A percentile compares a stretch with the other conserved stretches of the same genome.
phyloP scores from a whole-genome alignment of 2,113 vertebrate species.

The Lycaon pictus region DNA sequence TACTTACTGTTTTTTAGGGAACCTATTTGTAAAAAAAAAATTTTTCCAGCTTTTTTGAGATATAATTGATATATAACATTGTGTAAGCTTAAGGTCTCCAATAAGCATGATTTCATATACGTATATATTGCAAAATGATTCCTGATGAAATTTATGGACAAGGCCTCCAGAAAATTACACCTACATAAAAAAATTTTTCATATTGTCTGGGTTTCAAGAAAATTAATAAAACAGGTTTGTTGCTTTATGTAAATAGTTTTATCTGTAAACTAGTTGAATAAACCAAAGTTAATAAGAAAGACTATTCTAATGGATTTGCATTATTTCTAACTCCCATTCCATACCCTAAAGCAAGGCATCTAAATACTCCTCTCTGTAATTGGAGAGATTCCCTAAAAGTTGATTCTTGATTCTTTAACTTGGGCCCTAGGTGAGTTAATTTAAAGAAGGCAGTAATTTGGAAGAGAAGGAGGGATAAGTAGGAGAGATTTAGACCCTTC shows the following conservation, averaged over 20 bases:
- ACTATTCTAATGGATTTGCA: background rate
- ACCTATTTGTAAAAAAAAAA: background rate
- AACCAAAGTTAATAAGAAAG: constrained; percentile 22
- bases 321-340: background rate
- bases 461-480: background rate
- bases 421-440: background rate
- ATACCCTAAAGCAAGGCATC: background rate
- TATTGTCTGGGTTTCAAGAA: background rate
- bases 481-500: background rate
- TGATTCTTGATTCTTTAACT: background rate
- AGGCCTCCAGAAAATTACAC: background rate
- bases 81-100: background rate
- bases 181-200: background rate
- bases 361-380: background rate
- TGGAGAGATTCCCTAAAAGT: background rate
- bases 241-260: constrained; percentile 24
- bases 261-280: background rate
- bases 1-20: background rate
- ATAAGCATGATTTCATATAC: background rate
- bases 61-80: background rate
- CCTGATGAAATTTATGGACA: background rate
- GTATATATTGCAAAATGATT: background rate
- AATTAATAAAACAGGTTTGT: background rate
- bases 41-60: background rate
- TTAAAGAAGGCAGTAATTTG: constrained; percentile 15